Evolutionary conservation across 1,140 invertebrate genomes (phyloP), one percentile per base, ranked within the genome.

Genomic region (Aphaenogaster rudis): DNA sequence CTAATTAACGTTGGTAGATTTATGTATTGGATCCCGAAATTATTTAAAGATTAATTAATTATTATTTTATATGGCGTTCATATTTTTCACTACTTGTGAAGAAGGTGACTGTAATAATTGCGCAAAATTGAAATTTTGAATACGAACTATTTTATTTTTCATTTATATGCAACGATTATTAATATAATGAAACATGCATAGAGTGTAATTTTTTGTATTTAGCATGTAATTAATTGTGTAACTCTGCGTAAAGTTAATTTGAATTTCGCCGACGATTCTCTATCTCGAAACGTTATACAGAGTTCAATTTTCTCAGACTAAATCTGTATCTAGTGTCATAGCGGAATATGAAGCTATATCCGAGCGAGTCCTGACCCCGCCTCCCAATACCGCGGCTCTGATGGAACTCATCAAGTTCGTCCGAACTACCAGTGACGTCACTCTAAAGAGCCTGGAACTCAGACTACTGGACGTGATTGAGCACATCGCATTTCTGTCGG

Each of bases 381-480:
- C 99, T 0, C 95, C 96, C 13, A 97, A 98, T 92, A 99, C 99
- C 0, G 97, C 97, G 0, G 97, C 97, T 84, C 93, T 99, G 76
- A 98, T 99, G 97, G 96, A 97, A 50, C 95, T 99, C 33, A 98
- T 98, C 80, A 96, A 96, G 2, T 99, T 97, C 96, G 97, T 97
- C 54, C 96, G 97, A 90, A 97, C 97, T 90, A 96, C 97, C 0
- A 97, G 98, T 93, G 96, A 97, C 28, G 95, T 96, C 66, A 96
- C 97, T 1, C 94, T 98, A 1, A 96, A 96, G 1, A 96, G 97
- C 78, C 97, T 99, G 96, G 97, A 99, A 94, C 96, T 97, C 50
- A 96, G 97, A n/a, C 95, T 99, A 1, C 96, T 96, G 69, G 95
- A 97, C 76, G 97, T 98, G 39, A 91, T 97, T 93, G 93, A 95